Evolutionary conservation across 2,113 vertebrate species (phyloP).

Genomic region (Potamarius usumacintae): DNA sequence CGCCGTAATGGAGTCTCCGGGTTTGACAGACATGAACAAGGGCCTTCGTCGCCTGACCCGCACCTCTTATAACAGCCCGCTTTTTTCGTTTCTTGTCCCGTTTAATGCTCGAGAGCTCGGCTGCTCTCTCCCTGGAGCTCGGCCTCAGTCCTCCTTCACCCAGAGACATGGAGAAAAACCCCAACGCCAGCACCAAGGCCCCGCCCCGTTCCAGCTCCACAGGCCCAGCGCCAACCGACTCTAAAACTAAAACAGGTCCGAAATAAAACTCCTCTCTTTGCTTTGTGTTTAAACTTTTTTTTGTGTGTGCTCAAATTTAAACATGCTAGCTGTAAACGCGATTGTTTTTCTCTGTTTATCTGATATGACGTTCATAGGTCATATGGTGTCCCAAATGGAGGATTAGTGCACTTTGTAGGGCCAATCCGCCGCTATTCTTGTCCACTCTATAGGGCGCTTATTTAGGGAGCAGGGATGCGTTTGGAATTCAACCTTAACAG

Average conservation of each 20-base stretch:
- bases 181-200: constrained; percentile 83
- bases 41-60: constrained; percentile 82
- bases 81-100: constrained; percentile 64
- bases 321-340: fast-evolving
- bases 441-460: background rate
- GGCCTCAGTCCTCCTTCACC: constrained; percentile 76
- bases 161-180: constrained; percentile 80
- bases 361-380: background rate
- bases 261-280: background rate
- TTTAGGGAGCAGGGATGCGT: background rate
- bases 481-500: background rate
- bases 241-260: constrained; percentile 92
- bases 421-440: background rate
- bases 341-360: background rate
- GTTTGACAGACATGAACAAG: constrained; percentile 89
- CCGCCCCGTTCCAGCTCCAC: constrained; percentile 86
- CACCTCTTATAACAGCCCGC: constrained; percentile 63
- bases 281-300: background rate
- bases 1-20: constrained; percentile 92
- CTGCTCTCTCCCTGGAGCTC: constrained; percentile 72
- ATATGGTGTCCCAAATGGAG: background rate
- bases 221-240: constrained; percentile 83
- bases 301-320: background rate
- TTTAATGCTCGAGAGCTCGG: constrained; percentile 75
- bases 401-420: background rate